Evolutionary conservation across 2,888 invertebrate genomes (phyloP).

Genomic region (Protula sp.): DNA sequence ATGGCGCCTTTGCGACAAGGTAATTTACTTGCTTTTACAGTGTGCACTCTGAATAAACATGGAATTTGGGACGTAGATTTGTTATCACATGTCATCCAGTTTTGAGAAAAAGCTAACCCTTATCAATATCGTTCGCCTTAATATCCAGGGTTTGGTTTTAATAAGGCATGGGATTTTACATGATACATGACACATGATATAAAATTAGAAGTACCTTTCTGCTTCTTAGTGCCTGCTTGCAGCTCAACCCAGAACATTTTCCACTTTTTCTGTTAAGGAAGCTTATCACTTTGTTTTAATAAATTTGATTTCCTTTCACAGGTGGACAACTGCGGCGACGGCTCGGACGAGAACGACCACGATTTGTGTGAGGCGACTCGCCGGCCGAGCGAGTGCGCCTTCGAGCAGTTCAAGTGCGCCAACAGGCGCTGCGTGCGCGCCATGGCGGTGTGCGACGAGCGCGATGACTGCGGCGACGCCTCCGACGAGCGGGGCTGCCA

Average conservation of each 20-base stretch:
- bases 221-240: too few relatives aligned
- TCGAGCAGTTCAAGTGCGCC: slow-evolving; percentile 79
- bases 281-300: too few relatives aligned
- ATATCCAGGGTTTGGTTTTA: too few relatives aligned
- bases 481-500: slow-evolving; percentile 67
- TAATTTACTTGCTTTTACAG: neutral
- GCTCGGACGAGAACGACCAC: slow-evolving; percentile 48
- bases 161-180: neutral
- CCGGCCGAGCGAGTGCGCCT: slow-evolving; percentile 53
- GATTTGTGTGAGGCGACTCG: slow-evolving; percentile 50
- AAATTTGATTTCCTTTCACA: neutral
- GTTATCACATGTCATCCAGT: too few relatives aligned
- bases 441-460: slow-evolving; percentile 37
- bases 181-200: too few relatives aligned
- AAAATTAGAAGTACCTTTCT: too few relatives aligned
- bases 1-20: slow-evolving; percentile 70
- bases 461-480: slow-evolving; percentile 43
- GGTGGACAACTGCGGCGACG: slow-evolving; percentile 70
- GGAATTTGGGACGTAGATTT: too few relatives aligned
- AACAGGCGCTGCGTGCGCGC: slow-evolving; percentile 58
- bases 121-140: too few relatives aligned
- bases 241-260: too few relatives aligned
- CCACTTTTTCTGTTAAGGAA: neutral
- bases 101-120: too few relatives aligned
- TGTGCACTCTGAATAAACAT: too few relatives aligned